Conservation (phyloP, 2,888 invertebrate species). For the Hetaerina titia region DNA sequence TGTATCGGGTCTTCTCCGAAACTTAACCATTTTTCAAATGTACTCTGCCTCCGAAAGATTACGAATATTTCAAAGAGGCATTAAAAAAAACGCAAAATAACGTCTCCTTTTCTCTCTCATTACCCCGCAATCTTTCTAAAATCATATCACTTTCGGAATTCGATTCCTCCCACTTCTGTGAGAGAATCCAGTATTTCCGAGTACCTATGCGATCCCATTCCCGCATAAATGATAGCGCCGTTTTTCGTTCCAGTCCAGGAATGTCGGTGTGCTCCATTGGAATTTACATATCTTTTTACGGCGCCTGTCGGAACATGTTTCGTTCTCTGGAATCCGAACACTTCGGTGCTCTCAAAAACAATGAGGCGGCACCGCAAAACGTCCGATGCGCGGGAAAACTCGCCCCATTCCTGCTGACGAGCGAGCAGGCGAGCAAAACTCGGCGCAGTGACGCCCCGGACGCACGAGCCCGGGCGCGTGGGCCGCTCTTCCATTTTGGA, state of each 20-base stretch:
- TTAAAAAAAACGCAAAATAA: no score
- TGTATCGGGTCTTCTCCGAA: no score
- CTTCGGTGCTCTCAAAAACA: neutral
- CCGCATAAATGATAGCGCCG: neutral
- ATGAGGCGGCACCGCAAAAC: neutral
- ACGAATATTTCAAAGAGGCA: no score
- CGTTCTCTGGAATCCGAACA: neutral
- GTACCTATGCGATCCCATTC: neutral
- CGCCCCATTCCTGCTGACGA: neutral
- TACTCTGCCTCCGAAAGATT: no score
- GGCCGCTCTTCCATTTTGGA: neutral
- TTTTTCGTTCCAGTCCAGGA: neutral
- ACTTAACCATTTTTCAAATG: no score
- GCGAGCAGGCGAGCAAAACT: neutral
- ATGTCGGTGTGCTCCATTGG: neutral
- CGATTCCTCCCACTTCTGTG: no score
- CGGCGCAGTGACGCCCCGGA: neutral
- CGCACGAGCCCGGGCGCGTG: neutral
- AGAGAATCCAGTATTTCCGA: no score
- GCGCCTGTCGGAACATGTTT: neutral
- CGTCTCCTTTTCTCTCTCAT: no score
- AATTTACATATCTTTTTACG: neutral
- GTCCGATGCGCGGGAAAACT: neutral
- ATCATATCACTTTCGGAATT: no score
- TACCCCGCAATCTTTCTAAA: no score